Evolutionary conservation across 1,140 invertebrate genomes (phyloP).

Genomic region (Eupristina koningsbergeri): DNA sequence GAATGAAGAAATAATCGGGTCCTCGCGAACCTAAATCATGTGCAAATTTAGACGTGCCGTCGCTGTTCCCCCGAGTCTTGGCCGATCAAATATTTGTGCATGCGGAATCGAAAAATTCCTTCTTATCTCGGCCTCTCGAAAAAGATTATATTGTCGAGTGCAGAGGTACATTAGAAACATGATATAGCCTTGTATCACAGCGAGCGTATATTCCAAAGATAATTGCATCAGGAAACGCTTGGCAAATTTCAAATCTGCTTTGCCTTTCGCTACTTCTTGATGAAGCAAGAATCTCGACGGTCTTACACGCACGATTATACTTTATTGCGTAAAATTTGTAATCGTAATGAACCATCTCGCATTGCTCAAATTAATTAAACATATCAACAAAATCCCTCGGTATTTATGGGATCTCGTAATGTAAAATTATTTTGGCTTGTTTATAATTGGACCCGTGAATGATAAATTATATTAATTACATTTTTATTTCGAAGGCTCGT

Average conservation of each 20-base stretch:
- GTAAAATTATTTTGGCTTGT: background rate
- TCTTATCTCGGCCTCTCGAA: background rate
- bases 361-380: slow-evolving; percentile 16
- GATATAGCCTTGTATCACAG: background rate
- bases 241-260: slow-evolving; percentile 10
- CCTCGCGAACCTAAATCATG: background rate
- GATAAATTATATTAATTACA: background rate
- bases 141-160: background rate
- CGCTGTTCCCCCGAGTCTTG: too few relatives aligned
- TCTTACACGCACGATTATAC: background rate
- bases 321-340: slow-evolving; percentile 1
- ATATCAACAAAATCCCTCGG: background rate
- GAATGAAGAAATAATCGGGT: slow-evolving; percentile 8
- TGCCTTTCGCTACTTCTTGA: slow-evolving; percentile 34
- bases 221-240: slow-evolving; percentile 20
- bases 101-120: too few relatives aligned
- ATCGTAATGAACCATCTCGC: background rate
- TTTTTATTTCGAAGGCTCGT: background rate
- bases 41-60: background rate
- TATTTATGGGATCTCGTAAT: background rate
- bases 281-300: background rate
- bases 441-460: background rate
- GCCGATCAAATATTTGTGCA: too few relatives aligned
- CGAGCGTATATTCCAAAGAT: background rate
- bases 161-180: background rate